phyloP scores from a whole-genome alignment of 2,113 vertebrate species.

The Otus sunia region DNA sequence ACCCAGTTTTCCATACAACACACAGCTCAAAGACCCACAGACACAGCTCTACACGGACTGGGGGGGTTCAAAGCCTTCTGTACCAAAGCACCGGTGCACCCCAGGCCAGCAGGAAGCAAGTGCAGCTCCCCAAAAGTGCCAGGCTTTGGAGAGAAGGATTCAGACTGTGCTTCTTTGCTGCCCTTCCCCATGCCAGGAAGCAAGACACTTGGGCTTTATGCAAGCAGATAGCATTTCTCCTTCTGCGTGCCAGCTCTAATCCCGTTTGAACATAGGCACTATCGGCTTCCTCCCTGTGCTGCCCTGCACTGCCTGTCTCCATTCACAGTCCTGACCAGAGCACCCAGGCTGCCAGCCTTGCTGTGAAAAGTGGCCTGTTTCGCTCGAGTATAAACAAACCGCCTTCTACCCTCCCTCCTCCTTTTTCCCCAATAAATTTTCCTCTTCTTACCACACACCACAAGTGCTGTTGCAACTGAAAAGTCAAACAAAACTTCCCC shows the following conservation, averaged over 20 bases:
- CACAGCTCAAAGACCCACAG: neutral
- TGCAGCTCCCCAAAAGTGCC: neutral
- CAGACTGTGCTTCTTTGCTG: accelerated
- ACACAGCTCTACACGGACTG: accelerated
- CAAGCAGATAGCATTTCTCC: neutral
- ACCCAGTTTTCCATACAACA: neutral
- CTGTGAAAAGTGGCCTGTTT: neutral
- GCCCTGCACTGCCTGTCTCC: neutral
- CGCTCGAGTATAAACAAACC: accelerated
- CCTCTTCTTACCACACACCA: neutral
- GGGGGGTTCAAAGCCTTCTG: neutral
- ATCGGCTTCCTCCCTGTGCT: accelerated
- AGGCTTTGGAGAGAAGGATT: too few species aligned
- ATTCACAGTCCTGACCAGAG: neutral
- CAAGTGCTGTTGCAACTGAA: neutral
- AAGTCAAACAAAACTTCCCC: neutral
- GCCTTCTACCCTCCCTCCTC: neutral
- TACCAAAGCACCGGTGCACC: accelerated
- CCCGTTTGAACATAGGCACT: neutral
- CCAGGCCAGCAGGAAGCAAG: neutral
- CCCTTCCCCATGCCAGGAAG: neutral
- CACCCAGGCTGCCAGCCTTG: accelerated
- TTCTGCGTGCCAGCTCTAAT: neutral
- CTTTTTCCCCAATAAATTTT: too few species aligned
- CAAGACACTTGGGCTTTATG: accelerated